phyloP scores from a whole-genome alignment of 2,888 invertebrate species.

The Leptopterna dolabrata region DNA sequence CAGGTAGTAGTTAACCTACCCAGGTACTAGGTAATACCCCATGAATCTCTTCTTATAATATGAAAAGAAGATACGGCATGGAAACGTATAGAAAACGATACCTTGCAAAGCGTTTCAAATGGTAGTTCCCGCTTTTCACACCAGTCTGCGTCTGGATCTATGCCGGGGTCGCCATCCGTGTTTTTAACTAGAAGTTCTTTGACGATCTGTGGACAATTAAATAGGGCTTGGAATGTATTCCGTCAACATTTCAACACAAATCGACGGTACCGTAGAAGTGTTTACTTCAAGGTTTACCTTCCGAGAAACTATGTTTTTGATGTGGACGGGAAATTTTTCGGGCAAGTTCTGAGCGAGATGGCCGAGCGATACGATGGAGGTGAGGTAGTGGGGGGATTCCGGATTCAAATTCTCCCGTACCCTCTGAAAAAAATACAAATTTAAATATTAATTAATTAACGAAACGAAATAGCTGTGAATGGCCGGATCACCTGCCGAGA shows the following conservation, averaged over 20 bases:
- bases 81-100: constrained; percentile 65
- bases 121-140: constrained; percentile 88
- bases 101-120: constrained; percentile 90
- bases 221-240: not conserved
- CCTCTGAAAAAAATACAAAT: constrained; percentile 69
- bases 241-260: no score
- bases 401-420: constrained; percentile 81
- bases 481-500: no score
- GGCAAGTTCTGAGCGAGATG: constrained; percentile 95
- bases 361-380: constrained; percentile 93
- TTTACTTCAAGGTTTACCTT: no score
- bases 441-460: not conserved
- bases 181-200: constrained; percentile 93
- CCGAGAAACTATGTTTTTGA: constrained; percentile 94
- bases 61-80: no score
- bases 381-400: constrained; percentile 85
- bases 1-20: no score
- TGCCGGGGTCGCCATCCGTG: constrained; percentile 69
- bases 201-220: constrained; percentile 75
- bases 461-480: not conserved
- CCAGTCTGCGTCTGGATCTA: constrained; percentile 75
- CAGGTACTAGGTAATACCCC: no score
- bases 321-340: constrained; percentile 87
- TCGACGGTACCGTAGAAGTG: no score
- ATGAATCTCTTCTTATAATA: no score